Evolutionary conservation across 1,140 invertebrate species (phyloP).

Genomic region (Bombyx mandarina): DNA sequence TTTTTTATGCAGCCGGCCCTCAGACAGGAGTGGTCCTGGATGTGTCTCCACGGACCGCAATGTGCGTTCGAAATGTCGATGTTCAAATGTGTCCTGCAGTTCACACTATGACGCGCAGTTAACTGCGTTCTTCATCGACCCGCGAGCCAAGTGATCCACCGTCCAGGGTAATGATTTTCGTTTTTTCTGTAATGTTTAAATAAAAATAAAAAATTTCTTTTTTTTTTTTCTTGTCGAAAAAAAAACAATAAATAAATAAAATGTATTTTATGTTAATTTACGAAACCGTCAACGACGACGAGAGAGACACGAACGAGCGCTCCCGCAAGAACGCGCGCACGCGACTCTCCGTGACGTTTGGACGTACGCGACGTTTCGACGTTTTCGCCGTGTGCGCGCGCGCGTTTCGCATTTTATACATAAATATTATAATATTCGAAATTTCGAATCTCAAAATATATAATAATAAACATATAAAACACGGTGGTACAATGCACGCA

Average conservation of each 20-base stretch:
- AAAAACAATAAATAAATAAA: too few species aligned
- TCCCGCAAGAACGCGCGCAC: not conserved
- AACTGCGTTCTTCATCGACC: slow-evolving; percentile 82
- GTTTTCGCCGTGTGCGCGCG: slow-evolving; percentile 1
- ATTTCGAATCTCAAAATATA: too few species aligned
- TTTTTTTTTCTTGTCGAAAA: too few species aligned
- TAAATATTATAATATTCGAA: too few species aligned
- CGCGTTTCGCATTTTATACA: not conserved
- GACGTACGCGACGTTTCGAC: not conserved
- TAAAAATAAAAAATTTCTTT: too few species aligned
- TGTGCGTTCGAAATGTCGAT: slow-evolving; percentile 87
- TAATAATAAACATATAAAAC: too few species aligned
- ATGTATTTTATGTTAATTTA: too few species aligned
- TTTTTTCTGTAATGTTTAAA: not conserved
- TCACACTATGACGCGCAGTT: slow-evolving; percentile 84
- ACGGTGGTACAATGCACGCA: too few species aligned
- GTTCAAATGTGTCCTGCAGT: slow-evolving; percentile 85
- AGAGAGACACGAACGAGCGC: not conserved
- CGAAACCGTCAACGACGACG: not conserved
- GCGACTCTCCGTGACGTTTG: slow-evolving; percentile 7
- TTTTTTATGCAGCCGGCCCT: slow-evolving; percentile 41
- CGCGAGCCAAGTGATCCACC: slow-evolving; percentile 75
- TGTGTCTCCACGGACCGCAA: slow-evolving; percentile 47
- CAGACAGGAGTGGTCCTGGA: slow-evolving; percentile 70
- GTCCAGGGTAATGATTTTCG: slow-evolving; percentile 65